phyloP scores from a whole-genome alignment of 2,113 vertebrate genomes.

The Cromileptes altivelis region DNA sequence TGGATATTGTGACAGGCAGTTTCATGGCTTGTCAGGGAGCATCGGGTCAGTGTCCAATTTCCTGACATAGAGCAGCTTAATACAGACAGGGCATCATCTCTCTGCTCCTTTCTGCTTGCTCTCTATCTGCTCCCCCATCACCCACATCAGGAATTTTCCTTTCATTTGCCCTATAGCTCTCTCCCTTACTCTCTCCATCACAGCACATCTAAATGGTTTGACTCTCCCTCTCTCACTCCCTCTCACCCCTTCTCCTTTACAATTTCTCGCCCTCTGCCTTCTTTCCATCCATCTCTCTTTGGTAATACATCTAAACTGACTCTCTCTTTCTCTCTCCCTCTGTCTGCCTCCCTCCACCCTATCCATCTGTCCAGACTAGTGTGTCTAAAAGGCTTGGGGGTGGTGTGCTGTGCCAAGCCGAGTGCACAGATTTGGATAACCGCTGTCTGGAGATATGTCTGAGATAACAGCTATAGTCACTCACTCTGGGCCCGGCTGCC shows the following conservation, averaged over 20 bases:
- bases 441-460: slow-evolving; percentile 81
- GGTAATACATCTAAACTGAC: slow-evolving; percentile 62
- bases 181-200: slow-evolving; percentile 43
- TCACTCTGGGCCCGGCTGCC: slow-evolving; percentile 65
- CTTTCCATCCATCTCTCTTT: slow-evolving; percentile 55
- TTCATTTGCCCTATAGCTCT: slow-evolving; percentile 47
- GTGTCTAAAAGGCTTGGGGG: slow-evolving; percentile 75
- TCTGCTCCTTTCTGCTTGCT: slow-evolving; percentile 34
- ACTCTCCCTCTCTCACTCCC: slow-evolving; percentile 16
- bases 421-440: slow-evolving; percentile 82
- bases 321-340: neutral
- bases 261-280: slow-evolving; percentile 56
- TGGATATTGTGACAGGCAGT: slow-evolving; percentile 28
- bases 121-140: slow-evolving; percentile 58
- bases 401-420: slow-evolving; percentile 68
- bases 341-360: slow-evolving; percentile 7
- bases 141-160: slow-evolving; percentile 61
- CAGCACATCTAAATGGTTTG: slow-evolving; percentile 60
- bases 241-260: slow-evolving; percentile 43
- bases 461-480: slow-evolving; percentile 74
- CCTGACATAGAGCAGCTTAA: slow-evolving; percentile 63
- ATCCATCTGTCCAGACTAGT: slow-evolving; percentile 73
- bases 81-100: slow-evolving; percentile 54
- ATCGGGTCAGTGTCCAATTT: slow-evolving; percentile 65
- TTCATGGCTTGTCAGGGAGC: slow-evolving; percentile 43